Evolutionary conservation across 2,113 vertebrate genomes (phyloP), one percentile per base, ranked within the genome.

Genomic region (Ptychochromis oligacanthus): DNA sequence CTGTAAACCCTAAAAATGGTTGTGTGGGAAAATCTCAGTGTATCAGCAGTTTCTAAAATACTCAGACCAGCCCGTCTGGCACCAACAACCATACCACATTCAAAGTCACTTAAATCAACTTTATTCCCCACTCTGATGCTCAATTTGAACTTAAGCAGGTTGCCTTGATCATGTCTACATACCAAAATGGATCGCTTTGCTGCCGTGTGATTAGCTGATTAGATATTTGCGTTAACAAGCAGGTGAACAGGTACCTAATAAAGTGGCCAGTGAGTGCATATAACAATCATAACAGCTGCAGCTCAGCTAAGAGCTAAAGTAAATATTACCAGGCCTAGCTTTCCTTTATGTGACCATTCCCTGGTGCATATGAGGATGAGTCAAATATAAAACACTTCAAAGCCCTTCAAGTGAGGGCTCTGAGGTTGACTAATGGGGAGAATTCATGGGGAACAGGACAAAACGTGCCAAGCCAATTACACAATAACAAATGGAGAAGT

Each of bases 401-500:
- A 8, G 40, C 11, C 54, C 52, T 52, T 64, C 17, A 18, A 58
- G 46, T 38, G 60, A 5, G 4, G 9, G 20, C 79, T 77, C 58
- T 1, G 10, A 59, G 77, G 46, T 24, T 80, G 70, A 84, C 80
- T 89, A 67, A 90, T 89, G 82, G 85, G 72, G 70, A 85, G 87
- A 86, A 84, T 76, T 91, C 81, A 54, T 4, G 28, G 62, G 75
- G 58, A 88, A 85, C 57, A 22, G 85, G 57, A 75, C 76, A 62
- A 88, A 91, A 86, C 78, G 70, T 76, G 72, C 14, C 34, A 55
- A 54, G 60, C 81, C 89, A 93, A 94, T 94, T 93, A 94, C 80
- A 61, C 86, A n/a, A n/a, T 79, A 88, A 94, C 89, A 92, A 94
- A 95, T 90, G 90, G 81, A 93, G 75, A 82, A 89, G 84, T 87